A percentile compares a stretch with the other conserved stretches of the same genome.
These are phyloP conservation scores for Daubentonia madagascariensis DNA, from an alignment of 2,113 vertebrate species.

Conservation along the genomic window DNA sequence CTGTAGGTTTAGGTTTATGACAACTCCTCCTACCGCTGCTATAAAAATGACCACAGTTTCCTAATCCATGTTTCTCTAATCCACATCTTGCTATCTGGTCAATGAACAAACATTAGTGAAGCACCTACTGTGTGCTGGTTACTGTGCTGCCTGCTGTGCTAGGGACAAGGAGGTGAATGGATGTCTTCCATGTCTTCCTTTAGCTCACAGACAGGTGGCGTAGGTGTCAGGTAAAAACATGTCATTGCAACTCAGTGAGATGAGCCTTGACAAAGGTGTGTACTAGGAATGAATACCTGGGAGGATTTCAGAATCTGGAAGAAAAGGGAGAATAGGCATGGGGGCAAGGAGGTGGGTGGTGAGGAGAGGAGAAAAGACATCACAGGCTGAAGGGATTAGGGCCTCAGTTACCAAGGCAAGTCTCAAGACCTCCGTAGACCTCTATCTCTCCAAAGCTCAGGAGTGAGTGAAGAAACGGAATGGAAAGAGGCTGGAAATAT, in stretches of 20 bases:
- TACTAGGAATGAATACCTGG: not conserved
- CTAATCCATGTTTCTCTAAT: conserved; percentile 23
- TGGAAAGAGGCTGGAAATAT: not conserved
- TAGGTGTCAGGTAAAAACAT: not conserved
- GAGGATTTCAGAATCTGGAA: conserved; percentile 6
- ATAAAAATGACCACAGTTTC: conserved; percentile 23
- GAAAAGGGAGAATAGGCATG: not conserved
- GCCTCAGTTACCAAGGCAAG: not conserved
- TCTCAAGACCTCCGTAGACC: not conserved
- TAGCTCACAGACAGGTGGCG: not conserved
- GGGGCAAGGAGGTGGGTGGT: not conserved
- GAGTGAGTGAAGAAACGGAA: not conserved
- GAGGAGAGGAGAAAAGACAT: not conserved
- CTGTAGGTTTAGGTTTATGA: conserved; percentile 3
- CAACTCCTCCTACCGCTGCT: not conserved
- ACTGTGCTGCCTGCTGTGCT: not conserved
- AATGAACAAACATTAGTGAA: not conserved
- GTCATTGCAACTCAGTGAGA: not conserved
- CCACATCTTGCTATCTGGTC: not conserved
- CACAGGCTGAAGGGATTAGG: not conserved
- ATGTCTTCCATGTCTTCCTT: not conserved
- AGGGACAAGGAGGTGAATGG: not conserved
- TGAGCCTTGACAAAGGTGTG: not conserved
- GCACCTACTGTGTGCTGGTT: not conserved
- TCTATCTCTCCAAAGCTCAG: not conserved